A percentile compares a stretch with the other conserved stretches of the same genome.
Evolutionary conservation across 2,888 invertebrate genomes (phyloP).

Genomic region (Gymnoscelis rufifasciata): DNA sequence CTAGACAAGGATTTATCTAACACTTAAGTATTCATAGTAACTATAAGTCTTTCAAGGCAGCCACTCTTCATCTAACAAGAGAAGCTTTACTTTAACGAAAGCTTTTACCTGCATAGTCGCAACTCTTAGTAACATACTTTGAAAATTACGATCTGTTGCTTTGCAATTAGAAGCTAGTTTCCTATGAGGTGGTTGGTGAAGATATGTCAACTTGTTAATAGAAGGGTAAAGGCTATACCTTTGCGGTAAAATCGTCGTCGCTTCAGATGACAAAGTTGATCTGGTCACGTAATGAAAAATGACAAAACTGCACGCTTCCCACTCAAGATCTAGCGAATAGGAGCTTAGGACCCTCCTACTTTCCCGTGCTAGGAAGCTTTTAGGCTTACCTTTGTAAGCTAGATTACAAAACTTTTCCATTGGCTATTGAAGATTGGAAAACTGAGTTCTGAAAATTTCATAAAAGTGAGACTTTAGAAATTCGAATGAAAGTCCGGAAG

Average conservation of each 20-base stretch:
- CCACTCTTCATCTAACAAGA: conserved; percentile 60
- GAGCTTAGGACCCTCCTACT: conserved; percentile 6
- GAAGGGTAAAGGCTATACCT: conserved; percentile 48
- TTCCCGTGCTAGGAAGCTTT: not conserved
- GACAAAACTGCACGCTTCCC: conserved; percentile 66
- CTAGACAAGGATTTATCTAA: conserved; percentile 51
- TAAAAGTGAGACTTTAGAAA: too few relatives aligned
- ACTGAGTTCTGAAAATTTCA: too few relatives aligned
- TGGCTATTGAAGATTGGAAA: too few relatives aligned
- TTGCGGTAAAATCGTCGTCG: conserved; percentile 48
- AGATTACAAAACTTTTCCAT: too few relatives aligned
- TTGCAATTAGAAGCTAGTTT: conserved; percentile 23
- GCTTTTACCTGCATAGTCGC: not conserved
- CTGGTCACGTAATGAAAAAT: conserved; percentile 85
- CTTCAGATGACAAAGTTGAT: conserved; percentile 77
- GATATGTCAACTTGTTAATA: conserved; percentile 16
- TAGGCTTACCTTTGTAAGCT: too few relatives aligned
- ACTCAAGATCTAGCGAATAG: conserved; percentile 41
- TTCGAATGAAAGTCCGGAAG: too few relatives aligned
- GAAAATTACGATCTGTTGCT: conserved; percentile 15
- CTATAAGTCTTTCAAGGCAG: conserved; percentile 57
- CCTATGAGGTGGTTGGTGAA: not conserved
- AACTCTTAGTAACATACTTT: not conserved
- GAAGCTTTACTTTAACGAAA: conserved; percentile 51
- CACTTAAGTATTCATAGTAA: conserved; percentile 65